These are phyloP conservation scores for Vannuccia rotundouncinata DNA, from an alignment of 2,888 invertebrate species.

Conservation along the genomic window DNA sequence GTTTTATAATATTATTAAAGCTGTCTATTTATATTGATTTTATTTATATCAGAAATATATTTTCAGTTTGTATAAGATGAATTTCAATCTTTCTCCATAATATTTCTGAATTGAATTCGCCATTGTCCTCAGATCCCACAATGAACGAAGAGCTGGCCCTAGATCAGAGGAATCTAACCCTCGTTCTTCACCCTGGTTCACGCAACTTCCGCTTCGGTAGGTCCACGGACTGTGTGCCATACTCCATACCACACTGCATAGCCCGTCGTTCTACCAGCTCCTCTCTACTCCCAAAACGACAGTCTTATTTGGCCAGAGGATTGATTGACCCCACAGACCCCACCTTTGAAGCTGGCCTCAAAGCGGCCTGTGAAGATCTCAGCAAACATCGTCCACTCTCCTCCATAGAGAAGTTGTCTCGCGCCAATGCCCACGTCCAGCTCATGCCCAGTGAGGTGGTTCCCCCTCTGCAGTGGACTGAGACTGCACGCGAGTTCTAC, in stretches of 20 bases:
- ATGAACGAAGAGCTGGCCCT: not conserved
- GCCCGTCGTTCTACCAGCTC: slow-evolving; percentile 62
- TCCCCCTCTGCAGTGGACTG: slow-evolving; percentile 51
- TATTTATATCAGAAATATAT: no score
- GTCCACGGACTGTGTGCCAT: slow-evolving; percentile 79
- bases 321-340: not conserved
- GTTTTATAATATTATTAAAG: no score
- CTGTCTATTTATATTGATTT: no score
- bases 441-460: slow-evolving; percentile 52
- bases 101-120: no score
- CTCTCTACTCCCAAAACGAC: not conserved
- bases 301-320: not conserved
- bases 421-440: not conserved
- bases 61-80: no score
- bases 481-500: slow-evolving; percentile 58
- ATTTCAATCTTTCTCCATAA: no score
- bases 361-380: not conserved
- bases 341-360: not conserved
- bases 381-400: not conserved
- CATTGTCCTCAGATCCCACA: no score
- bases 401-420: not conserved
- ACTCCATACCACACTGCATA: slow-evolving; percentile 75
- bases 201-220: slow-evolving; percentile 78
- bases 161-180: not conserved
- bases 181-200: slow-evolving; percentile 91